Evolutionary conservation across 1,140 invertebrate genomes (phyloP).

Genomic region (Drosophila nigrodunni): DNA sequence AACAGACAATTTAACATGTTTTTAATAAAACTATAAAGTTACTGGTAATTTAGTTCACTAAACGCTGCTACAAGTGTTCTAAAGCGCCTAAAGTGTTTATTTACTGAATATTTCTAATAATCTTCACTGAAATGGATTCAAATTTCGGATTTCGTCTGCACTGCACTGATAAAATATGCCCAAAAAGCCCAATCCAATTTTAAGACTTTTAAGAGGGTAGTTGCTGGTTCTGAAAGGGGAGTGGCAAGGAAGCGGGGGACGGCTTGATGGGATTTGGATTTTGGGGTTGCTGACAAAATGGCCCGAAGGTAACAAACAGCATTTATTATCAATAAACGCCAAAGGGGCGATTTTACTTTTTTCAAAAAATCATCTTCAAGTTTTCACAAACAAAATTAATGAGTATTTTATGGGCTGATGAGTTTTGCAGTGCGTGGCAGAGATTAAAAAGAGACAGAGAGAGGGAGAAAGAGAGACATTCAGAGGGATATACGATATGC

Average conservation of each 20-base stretch:
- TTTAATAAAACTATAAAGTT: no score
- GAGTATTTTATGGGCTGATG: conserved; percentile 51
- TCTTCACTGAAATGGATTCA: conserved; percentile 19
- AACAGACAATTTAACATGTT: no score
- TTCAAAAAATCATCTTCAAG: conserved; percentile 21
- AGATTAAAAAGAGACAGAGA: conserved; percentile 34
- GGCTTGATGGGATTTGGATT: background rate
- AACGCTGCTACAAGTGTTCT: background rate
- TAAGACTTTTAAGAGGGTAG: conserved; percentile 14
- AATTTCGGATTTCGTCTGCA: conserved; percentile 25
- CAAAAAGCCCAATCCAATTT: conserved; percentile 44
- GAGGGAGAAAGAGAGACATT: background rate
- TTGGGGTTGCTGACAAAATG: conserved; percentile 29
- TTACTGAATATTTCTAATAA: conserved; percentile 24
- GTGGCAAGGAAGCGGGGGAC: background rate
- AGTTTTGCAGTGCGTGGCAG: conserved; percentile 48
- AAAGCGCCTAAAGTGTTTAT: conserved; percentile 5
- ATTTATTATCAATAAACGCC: conserved; percentile 42
- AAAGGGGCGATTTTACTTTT: conserved; percentile 15
- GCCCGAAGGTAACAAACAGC: conserved; percentile 28
- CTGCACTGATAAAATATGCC: conserved; percentile 44
- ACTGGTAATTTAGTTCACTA: no score
- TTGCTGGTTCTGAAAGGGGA: background rate
- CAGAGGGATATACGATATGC: conserved; percentile 17
- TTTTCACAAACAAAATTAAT: conserved; percentile 26